Evolutionary conservation across 2,888 invertebrate species (phyloP).

Genomic region (Sympetrum striolatum): DNA sequence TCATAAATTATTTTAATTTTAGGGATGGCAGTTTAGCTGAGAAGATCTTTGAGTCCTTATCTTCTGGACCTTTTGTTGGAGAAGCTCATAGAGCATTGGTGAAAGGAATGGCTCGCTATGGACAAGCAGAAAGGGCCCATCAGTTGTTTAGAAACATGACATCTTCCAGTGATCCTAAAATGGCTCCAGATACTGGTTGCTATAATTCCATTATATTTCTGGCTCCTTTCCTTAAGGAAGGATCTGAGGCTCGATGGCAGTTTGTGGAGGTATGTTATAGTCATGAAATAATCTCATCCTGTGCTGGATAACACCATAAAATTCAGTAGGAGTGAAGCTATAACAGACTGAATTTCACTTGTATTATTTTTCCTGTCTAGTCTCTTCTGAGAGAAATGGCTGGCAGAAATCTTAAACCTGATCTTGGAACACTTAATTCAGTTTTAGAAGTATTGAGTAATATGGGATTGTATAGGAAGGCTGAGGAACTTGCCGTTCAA

Average conservation of each 20-base stretch:
- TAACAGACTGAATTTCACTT: too few species aligned
- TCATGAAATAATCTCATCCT: neutral
- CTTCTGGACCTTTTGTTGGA: constrained; percentile 53
- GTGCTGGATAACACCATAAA: neutral
- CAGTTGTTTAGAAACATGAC: constrained; percentile 69
- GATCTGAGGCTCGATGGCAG: constrained; percentile 69
- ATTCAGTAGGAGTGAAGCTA: neutral
- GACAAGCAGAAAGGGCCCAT: constrained; percentile 70
- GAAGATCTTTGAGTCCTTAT: constrained; percentile 74
- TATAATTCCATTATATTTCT: constrained; percentile 74
- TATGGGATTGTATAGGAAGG: constrained; percentile 59
- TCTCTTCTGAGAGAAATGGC: constrained; percentile 72
- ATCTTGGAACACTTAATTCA: constrained; percentile 72
- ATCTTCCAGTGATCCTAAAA: neutral
- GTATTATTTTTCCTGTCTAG: constrained; percentile 52
- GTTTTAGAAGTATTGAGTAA: constrained; percentile 63
- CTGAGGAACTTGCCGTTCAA: constrained; percentile 61
- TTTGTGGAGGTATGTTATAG: constrained; percentile 59
- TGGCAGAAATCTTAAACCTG: constrained; percentile 63
- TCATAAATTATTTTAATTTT: constrained; percentile 49
- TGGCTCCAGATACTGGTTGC: constrained; percentile 67
- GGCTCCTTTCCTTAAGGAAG: constrained; percentile 70
- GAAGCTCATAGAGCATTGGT: constrained; percentile 78
- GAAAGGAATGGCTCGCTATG: constrained; percentile 81
- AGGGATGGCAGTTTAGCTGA: constrained; percentile 77